A percentile compares a stretch with the other conserved stretches of the same genome.
phyloP scores from a whole-genome alignment of 64 coral and sea anemone species.

The Montipora cactus region DNA sequence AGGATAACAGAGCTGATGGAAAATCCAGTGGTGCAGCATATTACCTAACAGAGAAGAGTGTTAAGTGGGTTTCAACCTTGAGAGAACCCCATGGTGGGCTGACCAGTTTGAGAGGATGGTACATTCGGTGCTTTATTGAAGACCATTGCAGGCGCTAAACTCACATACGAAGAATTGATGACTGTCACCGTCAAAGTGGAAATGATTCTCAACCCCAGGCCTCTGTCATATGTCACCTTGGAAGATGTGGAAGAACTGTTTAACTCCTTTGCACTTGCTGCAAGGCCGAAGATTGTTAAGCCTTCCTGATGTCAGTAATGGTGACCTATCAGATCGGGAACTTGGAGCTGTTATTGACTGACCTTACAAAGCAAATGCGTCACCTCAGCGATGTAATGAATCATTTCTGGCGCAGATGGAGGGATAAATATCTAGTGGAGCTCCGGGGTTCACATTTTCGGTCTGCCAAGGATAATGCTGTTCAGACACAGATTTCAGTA shows the following conservation, averaged over 20 bases:
- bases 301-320: background rate
- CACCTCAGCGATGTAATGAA: slow-evolving; percentile 24
- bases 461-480: background rate
- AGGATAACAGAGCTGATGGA: too few species aligned
- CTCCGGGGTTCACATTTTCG: background rate
- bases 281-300: slow-evolving; percentile 20
- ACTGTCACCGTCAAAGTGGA: too few species aligned
- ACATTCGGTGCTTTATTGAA: too few species aligned
- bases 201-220: background rate
- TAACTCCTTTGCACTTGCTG: background rate
- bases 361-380: background rate
- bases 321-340: slow-evolving; percentile 37
- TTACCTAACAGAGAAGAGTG: too few species aligned
- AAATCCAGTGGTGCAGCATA: too few species aligned
- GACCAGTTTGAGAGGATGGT: too few species aligned
- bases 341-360: background rate
- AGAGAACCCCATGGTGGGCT: too few species aligned
- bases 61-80: too few species aligned
- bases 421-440: background rate
- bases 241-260: background rate
- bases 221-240: slow-evolving; percentile 13
- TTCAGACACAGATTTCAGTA: background rate
- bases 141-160: too few species aligned
- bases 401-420: slow-evolving; percentile 59
- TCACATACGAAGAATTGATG: too few species aligned